Base-by-base conservation (phyloP, 2,888 invertebrate genomes). In the Drosophila tripunctata region DNA sequence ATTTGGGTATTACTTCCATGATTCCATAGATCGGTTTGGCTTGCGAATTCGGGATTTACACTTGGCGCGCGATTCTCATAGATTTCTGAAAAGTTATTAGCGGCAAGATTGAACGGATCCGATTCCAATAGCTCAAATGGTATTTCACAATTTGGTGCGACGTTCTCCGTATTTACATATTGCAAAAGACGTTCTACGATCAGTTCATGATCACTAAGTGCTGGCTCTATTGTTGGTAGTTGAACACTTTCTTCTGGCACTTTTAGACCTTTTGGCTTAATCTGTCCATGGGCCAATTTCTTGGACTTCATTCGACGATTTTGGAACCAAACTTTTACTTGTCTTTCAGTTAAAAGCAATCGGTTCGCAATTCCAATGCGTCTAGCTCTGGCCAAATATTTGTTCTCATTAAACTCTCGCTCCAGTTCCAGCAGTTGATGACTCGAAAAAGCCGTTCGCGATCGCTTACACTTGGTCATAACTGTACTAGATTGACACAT, bases 351-450 rank as follows among this genome's bases (percentile, higher is more conserved):
- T 60, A 99, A 93, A 88, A 95, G 95, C 90, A 99, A 94, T 71
- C 96, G 95, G 92, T 98, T 97, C 4, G 98, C 97, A 90, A 99
- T 98, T 92, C 98, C 98, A 92, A 98, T 98, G 88, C 99, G 93
- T 91, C 98, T 93, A 90, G 98, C 94, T 71, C 98, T 94, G 44
- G 97, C 97, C 90, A 98, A 93, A 92, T 98, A 98, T 89, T 96
- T 94, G 92, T 98, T 98, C 92, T 95, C 96, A 91, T 97, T 97
- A 91, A 98, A 98, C 92, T 98, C 98, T 89, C 97, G 97, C 91
- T 98, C 98, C 85, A 98, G 93, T 92, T 98, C 97, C 90, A 98
- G 93, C 88, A 98, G 96, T 93, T 98, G 98, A 92, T 96, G 96
- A 90, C 98, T 94, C 47, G 97, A 98, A 93, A 98, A 98, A 7